Evolutionary conservation across 2,888 invertebrate genomes (phyloP), one percentile per base, ranked within the genome.

Genomic region (Clostera curtula): DNA sequence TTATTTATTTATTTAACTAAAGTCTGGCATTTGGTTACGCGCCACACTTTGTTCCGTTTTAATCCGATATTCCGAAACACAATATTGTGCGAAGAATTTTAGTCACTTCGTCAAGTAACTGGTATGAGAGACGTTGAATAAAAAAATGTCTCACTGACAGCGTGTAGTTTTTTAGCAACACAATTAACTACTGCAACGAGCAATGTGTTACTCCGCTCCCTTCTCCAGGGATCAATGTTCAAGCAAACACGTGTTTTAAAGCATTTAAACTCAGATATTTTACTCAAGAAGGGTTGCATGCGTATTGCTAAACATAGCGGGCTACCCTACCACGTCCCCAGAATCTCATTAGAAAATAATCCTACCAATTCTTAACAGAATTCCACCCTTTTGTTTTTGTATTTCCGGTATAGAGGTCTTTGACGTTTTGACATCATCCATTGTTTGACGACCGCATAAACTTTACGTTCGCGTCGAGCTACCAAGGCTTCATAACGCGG

Each of bases 231-330:
- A 71, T 76, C 71, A 68, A 39, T 64, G 65, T 61, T 63, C 63
- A 60, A 63, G 51, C 56, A 64, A 79, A 76, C 82, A 83, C 63
- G 65, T 83, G 82, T 77, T 76, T 56, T 57, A 51, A 54, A 70
- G 56, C 72, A 64, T 66, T 76, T 73, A 71, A 76, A 73, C 58
- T 65, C 64, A 71, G 62, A 74, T 73, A 72, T 75, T 77, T 74
- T 74, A 80, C 71, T 66, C 56, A 49, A 20, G 27, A 82, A 79
- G 82, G 82, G 82, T 76, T 77, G 65, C 61, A 49, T 65, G 56
- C 56, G 52, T 62, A 62, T 70, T 59, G 76, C 77, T 72, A 76
- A 75, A 77, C 74, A 69, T 72, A 73, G 65, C 66, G 58, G 54
- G 43, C 44, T 30, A 34, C 36, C 43, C 46, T 45, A 41, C 63